Evolutionary conservation across 2,113 vertebrate species (phyloP), one percentile per base, ranked within the genome.

Genomic region (Brienomyrus longianalis): DNA sequence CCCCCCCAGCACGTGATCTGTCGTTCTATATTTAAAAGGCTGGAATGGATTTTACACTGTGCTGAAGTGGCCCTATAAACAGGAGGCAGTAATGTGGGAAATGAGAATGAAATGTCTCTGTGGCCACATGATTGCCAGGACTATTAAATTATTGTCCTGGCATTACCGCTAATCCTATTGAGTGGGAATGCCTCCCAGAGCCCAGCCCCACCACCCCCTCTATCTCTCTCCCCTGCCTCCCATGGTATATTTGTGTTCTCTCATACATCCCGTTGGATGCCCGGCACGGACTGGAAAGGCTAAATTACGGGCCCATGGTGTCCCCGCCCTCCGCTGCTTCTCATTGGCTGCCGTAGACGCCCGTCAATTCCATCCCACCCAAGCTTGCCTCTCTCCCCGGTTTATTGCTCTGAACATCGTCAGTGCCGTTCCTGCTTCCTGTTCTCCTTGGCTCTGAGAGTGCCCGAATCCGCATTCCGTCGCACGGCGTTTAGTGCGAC

Each of bases 41-140:
- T 21, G 19, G 66, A 62, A 88, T 88, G 87, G 87, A 88, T 88
- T 88, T 45, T 62, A 88, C 56, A 88, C 27, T 52, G 54, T 19
- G 39, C 54, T 62, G 52, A 88, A 90, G 84, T 74, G 84, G 56
- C 11, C 56, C 89, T 87, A 86, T 90, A 90, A 87, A 90, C 70
- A 86, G 89, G 39, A 66, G 56, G 54, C 89, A 39, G 56, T 80
- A 87, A 90, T 87, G 85, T 52, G 85, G 27, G 85, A 50, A 87
- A 90, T 77, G 89, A 77, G 89, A 90, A 77, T 90, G 85, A 90
- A 90, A 90, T 54, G 62, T 87, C 89, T 90, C 62, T 87, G 35
- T 31, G 27, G 59, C 89, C 85, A 74, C 85, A 74, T 89, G 89
- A 89, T 89, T 89, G 89, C 85, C 89, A 77, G 89, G 56, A 77